These are phyloP conservation scores for Lycodopsis pacificus DNA, from an alignment of 2,797 vertebrate genomes.

Conservation along the genomic window DNA sequence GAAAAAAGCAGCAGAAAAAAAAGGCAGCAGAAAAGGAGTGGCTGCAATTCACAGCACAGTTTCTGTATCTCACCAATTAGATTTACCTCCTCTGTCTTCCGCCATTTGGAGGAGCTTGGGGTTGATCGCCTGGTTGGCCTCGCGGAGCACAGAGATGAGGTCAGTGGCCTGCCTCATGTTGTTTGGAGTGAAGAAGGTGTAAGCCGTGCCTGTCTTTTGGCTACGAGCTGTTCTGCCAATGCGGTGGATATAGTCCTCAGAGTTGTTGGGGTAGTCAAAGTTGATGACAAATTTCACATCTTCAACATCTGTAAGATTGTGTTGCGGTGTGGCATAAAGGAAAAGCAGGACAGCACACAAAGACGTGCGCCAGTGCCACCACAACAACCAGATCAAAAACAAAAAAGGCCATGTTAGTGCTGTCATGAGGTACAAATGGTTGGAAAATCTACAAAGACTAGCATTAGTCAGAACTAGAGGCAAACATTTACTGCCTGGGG, in stretches of 20 bases:
- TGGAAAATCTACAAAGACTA: conserved; percentile 50
- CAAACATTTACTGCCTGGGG: conserved; percentile 76
- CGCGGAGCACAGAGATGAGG: conserved; percentile 97
- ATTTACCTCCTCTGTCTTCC: conserved; percentile 99
- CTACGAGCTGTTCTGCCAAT: conserved; percentile 99
- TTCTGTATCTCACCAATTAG: conserved; percentile 92
- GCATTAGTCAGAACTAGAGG: conserved; percentile 58
- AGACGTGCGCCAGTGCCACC: conserved; percentile 91
- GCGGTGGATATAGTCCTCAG: conserved; percentile 99
- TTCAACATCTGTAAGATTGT: conserved; percentile 97
- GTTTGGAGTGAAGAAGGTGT: conserved; percentile 99
- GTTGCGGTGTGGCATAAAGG: conserved; percentile 89
- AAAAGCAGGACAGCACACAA: conserved; percentile 84
- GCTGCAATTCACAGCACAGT: conserved; percentile 85
- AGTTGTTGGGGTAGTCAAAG: conserved; percentile 99
- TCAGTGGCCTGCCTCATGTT: conserved; percentile 98
- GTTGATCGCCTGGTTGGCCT: conserved; percentile 99
- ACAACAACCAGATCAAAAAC: conserved; percentile 97
- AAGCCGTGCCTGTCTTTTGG: conserved; percentile 99
- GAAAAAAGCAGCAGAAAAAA: conserved; percentile 17
- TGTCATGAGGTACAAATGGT: conserved; percentile 70
- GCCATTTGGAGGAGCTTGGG: conserved; percentile 98
- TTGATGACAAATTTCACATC: conserved; percentile 99
- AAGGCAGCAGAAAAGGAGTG: conserved; percentile 45
- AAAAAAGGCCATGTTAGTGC: conserved; percentile 92